Evolutionary conservation across 2,888 invertebrate species (phyloP).

Genomic region (Diabrotica balteata): DNA sequence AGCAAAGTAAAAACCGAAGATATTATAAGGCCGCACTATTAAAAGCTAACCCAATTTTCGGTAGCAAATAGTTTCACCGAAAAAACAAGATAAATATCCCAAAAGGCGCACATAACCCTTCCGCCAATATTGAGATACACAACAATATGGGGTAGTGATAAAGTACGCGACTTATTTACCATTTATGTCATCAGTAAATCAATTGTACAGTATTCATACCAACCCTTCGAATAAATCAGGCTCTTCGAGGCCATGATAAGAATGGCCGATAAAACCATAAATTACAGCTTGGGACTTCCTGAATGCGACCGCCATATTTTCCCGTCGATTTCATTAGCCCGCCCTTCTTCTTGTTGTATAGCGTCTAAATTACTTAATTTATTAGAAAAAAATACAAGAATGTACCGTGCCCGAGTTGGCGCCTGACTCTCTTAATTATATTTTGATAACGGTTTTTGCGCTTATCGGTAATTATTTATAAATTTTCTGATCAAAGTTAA

Average conservation of each 20-base stretch:
- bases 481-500: too few species aligned
- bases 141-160: constrained; percentile 25
- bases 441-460: too few species aligned
- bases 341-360: constrained; percentile 9
- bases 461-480: too few species aligned
- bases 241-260: constrained; percentile 37
- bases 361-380: constrained; percentile 24
- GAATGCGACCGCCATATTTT: constrained; percentile 38
- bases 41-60: not conserved
- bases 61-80: too few species aligned
- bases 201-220: constrained; percentile 28
- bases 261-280: constrained; percentile 43
- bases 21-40: not conserved
- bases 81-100: not conserved
- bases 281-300: constrained; percentile 39
- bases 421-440: too few species aligned
- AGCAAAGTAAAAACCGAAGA: too few species aligned
- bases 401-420: not conserved
- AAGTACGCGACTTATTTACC: constrained; percentile 27
- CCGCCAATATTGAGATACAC: constrained; percentile 11
- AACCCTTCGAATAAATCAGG: constrained; percentile 39
- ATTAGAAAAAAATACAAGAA: constrained; percentile 10
- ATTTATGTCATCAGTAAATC: constrained; percentile 30
- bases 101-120: not conserved
- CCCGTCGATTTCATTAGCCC: constrained; percentile 39